Conservation (phyloP, 2,113 vertebrate genomes). For the Jaculus jaculus region DNA sequence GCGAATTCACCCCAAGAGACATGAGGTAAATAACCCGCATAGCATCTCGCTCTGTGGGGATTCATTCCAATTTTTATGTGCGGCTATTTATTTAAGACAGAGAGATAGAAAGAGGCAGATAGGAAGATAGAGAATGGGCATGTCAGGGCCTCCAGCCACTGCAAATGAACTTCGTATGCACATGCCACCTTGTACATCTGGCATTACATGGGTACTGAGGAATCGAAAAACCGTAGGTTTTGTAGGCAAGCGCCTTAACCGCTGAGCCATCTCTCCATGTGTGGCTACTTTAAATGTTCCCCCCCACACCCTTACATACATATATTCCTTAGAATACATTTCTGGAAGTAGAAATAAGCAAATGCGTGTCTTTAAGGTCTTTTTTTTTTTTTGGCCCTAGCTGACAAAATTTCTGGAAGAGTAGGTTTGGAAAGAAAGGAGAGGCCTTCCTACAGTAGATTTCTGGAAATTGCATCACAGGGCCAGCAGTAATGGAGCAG, state of each 20-base stretch:
- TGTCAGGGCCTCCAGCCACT: no score
- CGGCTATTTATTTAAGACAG: neutral
- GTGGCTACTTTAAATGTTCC: slow-evolving; percentile 48
- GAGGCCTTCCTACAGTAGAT: neutral
- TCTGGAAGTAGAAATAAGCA: slow-evolving; percentile 60
- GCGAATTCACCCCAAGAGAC: neutral
- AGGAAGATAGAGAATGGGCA: no score
- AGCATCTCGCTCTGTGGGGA: neutral
- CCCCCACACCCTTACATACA: neutral
- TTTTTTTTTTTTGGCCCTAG: neutral
- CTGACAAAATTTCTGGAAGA: slow-evolving; percentile 49
- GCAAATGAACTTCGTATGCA: no score
- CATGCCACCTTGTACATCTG: no score
- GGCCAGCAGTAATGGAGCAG: neutral
- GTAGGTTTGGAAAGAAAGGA: slow-evolving; percentile 44
- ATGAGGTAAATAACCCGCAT: neutral
- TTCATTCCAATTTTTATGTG: slow-evolving; percentile 39
- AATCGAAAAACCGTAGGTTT: neutral
- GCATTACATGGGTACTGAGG: neutral
- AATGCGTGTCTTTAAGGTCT: slow-evolving; percentile 42
- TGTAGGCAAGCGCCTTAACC: neutral
- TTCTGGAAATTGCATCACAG: slow-evolving; percentile 52
- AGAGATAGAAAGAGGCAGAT: no score
- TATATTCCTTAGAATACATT: slow-evolving; percentile 55
- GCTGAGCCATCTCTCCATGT: neutral